Evolutionary conservation across 2,797 vertebrate species (phyloP).

Genomic region (Thripadectes ignobilis): DNA sequence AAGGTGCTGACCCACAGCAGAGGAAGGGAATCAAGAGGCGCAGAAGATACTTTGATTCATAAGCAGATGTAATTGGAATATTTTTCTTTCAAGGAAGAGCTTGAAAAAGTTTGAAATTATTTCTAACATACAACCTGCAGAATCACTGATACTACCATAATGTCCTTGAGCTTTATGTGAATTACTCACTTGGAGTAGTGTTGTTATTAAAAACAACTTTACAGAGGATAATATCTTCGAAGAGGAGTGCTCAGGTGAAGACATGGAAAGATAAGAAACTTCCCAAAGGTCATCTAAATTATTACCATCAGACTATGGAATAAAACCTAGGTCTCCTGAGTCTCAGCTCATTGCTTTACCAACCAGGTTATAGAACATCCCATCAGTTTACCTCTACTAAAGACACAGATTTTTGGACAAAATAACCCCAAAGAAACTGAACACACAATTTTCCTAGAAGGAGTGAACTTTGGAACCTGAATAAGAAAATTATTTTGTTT

Average conservation of each 20-base stretch:
- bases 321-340: background rate
- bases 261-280: background rate
- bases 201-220: background rate
- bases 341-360: background rate
- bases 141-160: background rate
- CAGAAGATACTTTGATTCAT: background rate
- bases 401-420: background rate
- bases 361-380: background rate
- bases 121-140: background rate
- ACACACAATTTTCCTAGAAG: background rate
- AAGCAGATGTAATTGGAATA: background rate
- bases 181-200: background rate
- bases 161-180: background rate
- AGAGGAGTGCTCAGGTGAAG: background rate
- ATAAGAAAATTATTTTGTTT: background rate
- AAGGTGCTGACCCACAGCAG: background rate
- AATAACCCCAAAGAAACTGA: background rate
- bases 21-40: background rate
- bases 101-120: background rate
- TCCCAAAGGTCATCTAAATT: background rate
- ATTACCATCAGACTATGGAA: background rate
- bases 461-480: background rate
- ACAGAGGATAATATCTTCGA: background rate
- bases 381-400: background rate
- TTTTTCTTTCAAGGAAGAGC: background rate